Evolutionary conservation across 2,888 invertebrate genomes (phyloP), one percentile per base, ranked within the genome.

Genomic region (Acleris sparsana): DNA sequence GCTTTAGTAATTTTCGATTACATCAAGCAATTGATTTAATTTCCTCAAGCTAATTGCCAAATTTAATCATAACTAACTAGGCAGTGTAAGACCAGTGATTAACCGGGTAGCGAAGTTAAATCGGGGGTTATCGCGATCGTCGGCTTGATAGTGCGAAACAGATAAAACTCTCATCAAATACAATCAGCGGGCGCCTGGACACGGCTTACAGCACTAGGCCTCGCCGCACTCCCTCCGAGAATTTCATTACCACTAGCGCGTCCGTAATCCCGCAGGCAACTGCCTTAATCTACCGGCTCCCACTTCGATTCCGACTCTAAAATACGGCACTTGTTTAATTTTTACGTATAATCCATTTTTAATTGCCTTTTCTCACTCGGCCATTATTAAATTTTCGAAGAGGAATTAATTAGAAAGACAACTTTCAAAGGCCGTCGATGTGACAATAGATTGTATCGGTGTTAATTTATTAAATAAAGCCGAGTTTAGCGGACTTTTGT

Each of bases 141-240:
- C 63, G 64, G 78, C 78, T 72, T 75, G 82, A 86, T 85, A 83
- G 83, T 80, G 83, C 79, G 77, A 83, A 89, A 88, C 85, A 88
- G 89, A 91, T 90, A 88, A 89, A 90, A 90, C 84, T 88, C 86
- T 86, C 88, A 89, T 91, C 89, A 89, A 89, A 91, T 89, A 89
- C 89, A 89, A 91, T 91, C 91, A 85, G 85, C 79, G 83, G 83
- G 76, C 78, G 87, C 82, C 86, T 86, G 89, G 86, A 87, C 89
- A 85, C 80, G 82, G 89, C 89, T 92, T 90, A 90, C 82, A 85
- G 80, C 75, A 78, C 86, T 88, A 87, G 90, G 88, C 89, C 87
- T 88, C 76, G 84, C 83, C 84, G 79, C 80, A 86, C 89, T 88
- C 89, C 84, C 88, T 89, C 85, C 78, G 85, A 78, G 85, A 90